Evolutionary conservation across 2,888 invertebrate genomes (phyloP), one percentile per base, ranked within the genome.

Genomic region (Siphlonurus alternatus): DNA sequence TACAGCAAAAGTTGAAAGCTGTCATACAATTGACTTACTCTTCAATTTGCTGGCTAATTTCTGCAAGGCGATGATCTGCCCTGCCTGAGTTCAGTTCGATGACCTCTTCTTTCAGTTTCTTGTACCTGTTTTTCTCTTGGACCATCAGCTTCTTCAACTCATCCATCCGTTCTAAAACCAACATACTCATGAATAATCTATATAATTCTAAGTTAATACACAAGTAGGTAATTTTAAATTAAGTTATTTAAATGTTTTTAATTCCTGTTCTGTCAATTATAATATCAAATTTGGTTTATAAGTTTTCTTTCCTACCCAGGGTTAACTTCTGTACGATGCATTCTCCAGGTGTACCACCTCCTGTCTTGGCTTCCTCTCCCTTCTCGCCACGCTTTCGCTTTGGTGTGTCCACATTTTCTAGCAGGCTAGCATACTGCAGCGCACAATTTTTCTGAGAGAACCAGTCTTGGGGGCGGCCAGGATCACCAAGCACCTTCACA

Each of bases 401-500:
- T 0, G 92, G 91, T 51, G 85, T 88, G 73, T 89, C 93, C 15
- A 88, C 86, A 74, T 87, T 86, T 71, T 90, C 91, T 20, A 93
- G 74, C 5, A 93, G 74, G 22, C 84, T 83, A 18, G 88, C 87
- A 75, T 94, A 96, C 72, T 95, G 95, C 0, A 89, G 84, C 0
- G 93, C 93, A 77, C 95, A 95, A 69, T 87, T 87, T 75, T 88
- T 89, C 72, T 91, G 92, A 0, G 92, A 92, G 73, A 93, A 94
- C 93, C 90, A 94, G 72, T 89, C 94, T 0, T 80, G 76, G 0
- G 87, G 89, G 65, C 90, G 78, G 69, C 85, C 85, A 59, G 86
- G 79, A 69, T 91, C 90, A 18, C 85, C 85, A 69, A 88, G 85
- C 18, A 88, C 83, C 77, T 88, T 88, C 10, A 93, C 75, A 0